A percentile compares a stretch with the other conserved stretches of the same genome.
These are phyloP conservation scores for Euzophera pinguis DNA, from an alignment of 2,888 invertebrate species.

Conservation along the genomic window DNA sequence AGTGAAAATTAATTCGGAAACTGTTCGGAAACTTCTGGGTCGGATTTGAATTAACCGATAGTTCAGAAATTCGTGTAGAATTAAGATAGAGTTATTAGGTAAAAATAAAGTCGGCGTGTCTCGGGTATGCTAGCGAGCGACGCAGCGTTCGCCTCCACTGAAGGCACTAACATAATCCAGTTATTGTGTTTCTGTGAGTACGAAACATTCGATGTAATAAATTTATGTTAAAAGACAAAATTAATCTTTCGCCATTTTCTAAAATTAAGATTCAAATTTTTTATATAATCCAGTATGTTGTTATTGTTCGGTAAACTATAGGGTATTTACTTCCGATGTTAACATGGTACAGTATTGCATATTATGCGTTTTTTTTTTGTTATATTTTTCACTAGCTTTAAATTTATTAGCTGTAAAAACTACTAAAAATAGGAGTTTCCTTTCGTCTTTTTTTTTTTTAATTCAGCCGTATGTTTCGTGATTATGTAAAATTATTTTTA, in stretches of 20 bases:
- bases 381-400: slow-evolving; percentile 58
- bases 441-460: slow-evolving; percentile 51
- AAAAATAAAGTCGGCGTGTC: slow-evolving; percentile 18
- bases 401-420: slow-evolving; percentile 56
- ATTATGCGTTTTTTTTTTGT: slow-evolving; percentile 49
- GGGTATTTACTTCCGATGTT: slow-evolving; percentile 48
- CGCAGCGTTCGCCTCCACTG: slow-evolving; percentile 18
- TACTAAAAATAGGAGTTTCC: slow-evolving; percentile 47
- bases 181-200: slow-evolving; percentile 39
- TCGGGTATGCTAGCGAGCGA: neutral
- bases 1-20: slow-evolving; percentile 56
- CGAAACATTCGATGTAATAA: slow-evolving; percentile 32
- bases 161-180: slow-evolving; percentile 37
- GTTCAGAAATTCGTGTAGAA: slow-evolving; percentile 53
- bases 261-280: slow-evolving; percentile 51
- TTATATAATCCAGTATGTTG: slow-evolving; percentile 60
- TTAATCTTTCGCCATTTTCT: slow-evolving; percentile 46
- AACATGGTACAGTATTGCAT: slow-evolving; percentile 54
- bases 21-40: slow-evolving; percentile 47
- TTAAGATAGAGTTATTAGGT: slow-evolving; percentile 55
- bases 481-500: slow-evolving; percentile 70
- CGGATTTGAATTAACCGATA: slow-evolving; percentile 37
- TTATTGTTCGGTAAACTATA: slow-evolving; percentile 57
- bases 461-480: slow-evolving; percentile 51
- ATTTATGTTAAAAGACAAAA: slow-evolving; percentile 36